Base-by-base conservation (phyloP, 2,888 invertebrate genomes). In the Lumbricus terrestris region DNA sequence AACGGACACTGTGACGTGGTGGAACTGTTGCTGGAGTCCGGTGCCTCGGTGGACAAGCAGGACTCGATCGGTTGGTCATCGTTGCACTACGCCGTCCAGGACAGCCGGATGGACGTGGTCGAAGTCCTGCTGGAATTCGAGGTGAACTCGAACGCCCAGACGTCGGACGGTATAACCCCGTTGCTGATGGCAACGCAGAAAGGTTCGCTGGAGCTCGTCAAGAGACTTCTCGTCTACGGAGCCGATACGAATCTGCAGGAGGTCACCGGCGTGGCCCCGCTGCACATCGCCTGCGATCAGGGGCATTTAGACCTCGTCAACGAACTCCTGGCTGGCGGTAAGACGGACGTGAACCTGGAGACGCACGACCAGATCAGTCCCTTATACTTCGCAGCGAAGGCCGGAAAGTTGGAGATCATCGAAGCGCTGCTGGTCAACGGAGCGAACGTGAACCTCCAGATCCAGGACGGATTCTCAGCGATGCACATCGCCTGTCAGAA, bases 401-500 rank as follows among this genome's bases (percentile, higher is more conserved):
- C 91, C 29, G 91, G 91, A 18, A 88, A 91, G 34, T 37, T 88
- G n/a, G 90, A 91, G 20, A 40, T 92, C 29, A 91, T 92, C 35
- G 88, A 92, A 85, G 38, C 91, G 88, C 91, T 93, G 47, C 88
- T 93, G 15, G 69, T 83, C 29, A 90, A 90, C 35, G 92, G 92
- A 20, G 92, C 92, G 33, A 88, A 90, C 33, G 91, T 92, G 33
- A 92, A 92, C 85, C 47, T 35, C 6, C 85, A 85, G 85, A 91
- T 92, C n/a, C 90, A 91, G 88, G 91, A 92, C 69, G 92, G 92
- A 33, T 92, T 92, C 89, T 90, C 92, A 13, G 91, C 92, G 15
- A 90, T 93, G 18, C 93, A 93, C 89, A 91, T 92, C 54, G 92
- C 93, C 16, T 92, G 93, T 18, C 92, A 92, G 89, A 92, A 92